Percentiles rank a stretch among this genome's conserved stretches.
Evolutionary conservation across 2,113 vertebrate species (phyloP).

Genomic region (Spea bombifrons): DNA sequence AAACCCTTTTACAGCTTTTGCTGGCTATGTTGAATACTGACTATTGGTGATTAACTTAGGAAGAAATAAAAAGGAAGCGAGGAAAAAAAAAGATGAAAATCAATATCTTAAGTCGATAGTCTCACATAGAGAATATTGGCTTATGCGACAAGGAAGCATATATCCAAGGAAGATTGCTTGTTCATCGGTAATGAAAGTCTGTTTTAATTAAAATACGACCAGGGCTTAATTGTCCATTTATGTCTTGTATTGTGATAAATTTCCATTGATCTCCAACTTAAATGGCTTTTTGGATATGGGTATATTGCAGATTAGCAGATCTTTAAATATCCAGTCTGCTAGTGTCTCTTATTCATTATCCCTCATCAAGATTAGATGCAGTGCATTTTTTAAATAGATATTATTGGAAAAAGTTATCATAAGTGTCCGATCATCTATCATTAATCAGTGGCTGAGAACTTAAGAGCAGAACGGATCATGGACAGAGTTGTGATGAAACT

Average conservation of each 20-base stretch:
- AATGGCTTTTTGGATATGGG: slow-evolving; percentile 31
- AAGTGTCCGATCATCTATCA: neutral
- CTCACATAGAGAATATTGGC: slow-evolving; percentile 47
- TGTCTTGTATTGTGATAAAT: slow-evolving; percentile 30
- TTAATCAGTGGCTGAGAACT: neutral
- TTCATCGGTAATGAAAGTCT: slow-evolving; percentile 20
- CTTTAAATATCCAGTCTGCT: slow-evolving; percentile 18
- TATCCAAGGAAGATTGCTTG: slow-evolving; percentile 36
- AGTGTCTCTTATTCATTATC: slow-evolving; percentile 9
- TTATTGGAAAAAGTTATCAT: neutral
- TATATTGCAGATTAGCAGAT: slow-evolving; percentile 12
- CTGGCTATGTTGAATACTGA: slow-evolving; percentile 28
- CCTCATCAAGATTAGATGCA: neutral
- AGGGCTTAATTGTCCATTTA: slow-evolving; percentile 41
- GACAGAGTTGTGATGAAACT: neutral
- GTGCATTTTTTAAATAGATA: slow-evolving; percentile 31
- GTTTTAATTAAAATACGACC: slow-evolving; percentile 44
- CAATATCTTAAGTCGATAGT: neutral
- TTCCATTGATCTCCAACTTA: slow-evolving; percentile 32
- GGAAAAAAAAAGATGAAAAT: slow-evolving; percentile 47
- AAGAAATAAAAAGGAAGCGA: slow-evolving; percentile 33
- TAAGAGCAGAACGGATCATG: neutral
- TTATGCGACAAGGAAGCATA: slow-evolving; percentile 35
- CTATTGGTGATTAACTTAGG: slow-evolving; percentile 34
- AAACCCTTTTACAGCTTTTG: slow-evolving; percentile 17